Conservation (phyloP, 1,140 invertebrate genomes). For the Bicyclus anynana region DNA sequence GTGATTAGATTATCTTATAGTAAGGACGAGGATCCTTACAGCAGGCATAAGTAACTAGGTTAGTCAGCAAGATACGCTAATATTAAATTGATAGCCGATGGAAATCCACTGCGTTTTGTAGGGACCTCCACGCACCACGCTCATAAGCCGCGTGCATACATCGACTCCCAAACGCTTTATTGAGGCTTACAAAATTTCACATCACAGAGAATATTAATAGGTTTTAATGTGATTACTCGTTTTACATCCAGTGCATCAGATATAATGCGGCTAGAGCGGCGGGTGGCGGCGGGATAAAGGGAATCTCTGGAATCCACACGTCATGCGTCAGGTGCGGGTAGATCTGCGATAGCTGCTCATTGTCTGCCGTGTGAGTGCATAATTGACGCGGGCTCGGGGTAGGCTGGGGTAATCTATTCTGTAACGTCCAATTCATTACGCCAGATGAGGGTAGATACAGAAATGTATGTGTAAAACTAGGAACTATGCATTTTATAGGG, state of each 20-base stretch:
- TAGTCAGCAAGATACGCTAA: too few species aligned
- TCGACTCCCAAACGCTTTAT: too few species aligned
- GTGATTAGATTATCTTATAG: too few species aligned
- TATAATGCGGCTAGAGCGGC: conserved; percentile 7
- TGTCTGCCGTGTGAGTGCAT: conserved; percentile 58
- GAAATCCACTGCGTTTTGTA: too few species aligned
- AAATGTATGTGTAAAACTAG: neutral
- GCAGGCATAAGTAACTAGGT: too few species aligned
- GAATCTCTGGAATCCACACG: neutral
- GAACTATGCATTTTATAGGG: too few species aligned
- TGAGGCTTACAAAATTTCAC: neutral
- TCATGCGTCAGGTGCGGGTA: conserved; percentile 1
- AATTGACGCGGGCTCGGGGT: conserved; percentile 39
- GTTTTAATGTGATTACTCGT: neutral
- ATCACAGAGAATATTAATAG: neutral
- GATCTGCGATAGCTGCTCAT: conserved; percentile 31
- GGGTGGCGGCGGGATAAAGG: neutral
- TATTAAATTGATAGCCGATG: too few species aligned
- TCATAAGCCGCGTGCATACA: too few species aligned
- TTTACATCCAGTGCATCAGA: neutral
- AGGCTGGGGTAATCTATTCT: conserved; percentile 13
- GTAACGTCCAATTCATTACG: conserved; percentile 14
- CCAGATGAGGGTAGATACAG: neutral
- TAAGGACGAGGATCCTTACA: too few species aligned
- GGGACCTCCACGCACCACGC: too few species aligned